phyloP scores from a whole-genome alignment of 2,797 vertebrate genomes.

The Manis javanica region DNA sequence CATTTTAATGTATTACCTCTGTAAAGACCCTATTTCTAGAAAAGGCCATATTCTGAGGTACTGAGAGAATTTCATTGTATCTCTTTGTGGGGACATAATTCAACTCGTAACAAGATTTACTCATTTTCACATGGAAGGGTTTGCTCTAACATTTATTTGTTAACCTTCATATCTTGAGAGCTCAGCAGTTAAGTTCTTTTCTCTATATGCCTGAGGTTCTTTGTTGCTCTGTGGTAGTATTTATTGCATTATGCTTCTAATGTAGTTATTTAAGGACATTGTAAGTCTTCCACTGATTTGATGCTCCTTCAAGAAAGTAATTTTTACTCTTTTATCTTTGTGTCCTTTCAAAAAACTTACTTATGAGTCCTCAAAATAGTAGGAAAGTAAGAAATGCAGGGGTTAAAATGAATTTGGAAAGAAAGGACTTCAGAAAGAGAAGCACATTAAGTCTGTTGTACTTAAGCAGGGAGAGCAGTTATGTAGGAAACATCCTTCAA shows the following conservation, averaged over 20 bases:
- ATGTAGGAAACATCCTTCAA: background rate
- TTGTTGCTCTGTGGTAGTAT: background rate
- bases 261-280: background rate
- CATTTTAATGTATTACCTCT: background rate
- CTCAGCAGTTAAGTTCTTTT: background rate
- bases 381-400: background rate
- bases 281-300: background rate
- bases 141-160: background rate
- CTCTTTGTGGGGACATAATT: background rate
- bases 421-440: background rate
- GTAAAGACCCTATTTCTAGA: background rate
- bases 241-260: background rate
- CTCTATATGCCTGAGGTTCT: background rate
- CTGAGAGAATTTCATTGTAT: background rate
- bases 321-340: background rate
- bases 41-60: background rate
- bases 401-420: background rate
- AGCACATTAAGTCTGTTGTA: rapidly evolving
- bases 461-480: background rate
- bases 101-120: background rate
- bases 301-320: background rate
- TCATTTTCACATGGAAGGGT: background rate
- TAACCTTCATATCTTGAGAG: background rate
- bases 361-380: background rate
- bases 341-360: background rate